Percentiles rank a stretch among this genome's conserved stretches.
Evolutionary conservation across 2,113 vertebrate genomes (phyloP).

Genomic region (Vimba vimba): DNA sequence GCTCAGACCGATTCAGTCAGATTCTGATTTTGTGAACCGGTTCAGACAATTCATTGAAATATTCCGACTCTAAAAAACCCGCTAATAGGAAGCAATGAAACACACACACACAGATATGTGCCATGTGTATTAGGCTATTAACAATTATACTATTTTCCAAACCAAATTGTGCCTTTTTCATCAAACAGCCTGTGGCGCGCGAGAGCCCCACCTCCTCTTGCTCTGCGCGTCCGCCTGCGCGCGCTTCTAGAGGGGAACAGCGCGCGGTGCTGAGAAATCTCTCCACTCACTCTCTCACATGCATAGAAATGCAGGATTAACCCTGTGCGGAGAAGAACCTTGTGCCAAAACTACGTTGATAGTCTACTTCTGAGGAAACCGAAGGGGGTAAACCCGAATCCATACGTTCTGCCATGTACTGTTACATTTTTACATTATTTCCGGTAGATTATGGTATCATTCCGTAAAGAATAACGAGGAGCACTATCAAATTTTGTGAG

Average conservation of each 20-base stretch:
- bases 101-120: neutral
- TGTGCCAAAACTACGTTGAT: conserved; percentile 30
- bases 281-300: conserved; percentile 33
- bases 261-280: conserved; percentile 48
- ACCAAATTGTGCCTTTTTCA: conserved; percentile 40
- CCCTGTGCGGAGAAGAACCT: conserved; percentile 46
- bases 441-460: neutral
- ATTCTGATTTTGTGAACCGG: neutral
- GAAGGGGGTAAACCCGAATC: conserved; percentile 10
- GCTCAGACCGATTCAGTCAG: neutral
- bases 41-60: neutral
- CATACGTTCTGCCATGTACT: neutral
- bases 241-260: conserved; percentile 63
- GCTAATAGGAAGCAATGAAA: neutral
- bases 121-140: conserved; percentile 13
- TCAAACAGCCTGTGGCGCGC: conserved; percentile 49
- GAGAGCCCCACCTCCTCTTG: conserved; percentile 73
- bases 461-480: neutral
- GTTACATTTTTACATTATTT: conserved; percentile 19
- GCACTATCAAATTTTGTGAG: neutral
- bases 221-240: conserved; percentile 63
- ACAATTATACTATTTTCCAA: conserved; percentile 39
- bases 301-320: conserved; percentile 52
- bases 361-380: conserved; percentile 31
- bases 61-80: too few relatives aligned